phyloP scores from a whole-genome alignment of 2,888 invertebrate species.

The Julus scandinavius region DNA sequence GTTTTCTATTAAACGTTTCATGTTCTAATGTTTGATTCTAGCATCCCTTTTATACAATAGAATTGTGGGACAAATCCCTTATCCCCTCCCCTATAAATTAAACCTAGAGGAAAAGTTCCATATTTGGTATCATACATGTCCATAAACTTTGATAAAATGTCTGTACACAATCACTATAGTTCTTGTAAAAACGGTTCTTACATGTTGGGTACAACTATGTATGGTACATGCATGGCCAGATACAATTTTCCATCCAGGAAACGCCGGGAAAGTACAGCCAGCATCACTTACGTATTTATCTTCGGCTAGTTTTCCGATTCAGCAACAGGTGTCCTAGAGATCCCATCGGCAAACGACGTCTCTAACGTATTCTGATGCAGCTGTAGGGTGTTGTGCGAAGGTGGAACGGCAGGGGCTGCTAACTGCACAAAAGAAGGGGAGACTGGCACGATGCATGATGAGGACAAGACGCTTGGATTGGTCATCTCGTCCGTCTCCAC shows the following conservation, averaged over 20 bases:
- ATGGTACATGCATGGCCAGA: neutral
- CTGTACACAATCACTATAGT: too few species aligned
- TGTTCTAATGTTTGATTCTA: neutral
- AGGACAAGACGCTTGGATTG: constrained; percentile 12
- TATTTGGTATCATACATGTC: too few species aligned
- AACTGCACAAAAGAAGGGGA: neutral
- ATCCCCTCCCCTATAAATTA: too few species aligned
- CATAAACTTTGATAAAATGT: too few species aligned
- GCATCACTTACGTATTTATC: neutral
- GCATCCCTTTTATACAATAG: too few species aligned
- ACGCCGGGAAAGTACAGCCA: neutral
- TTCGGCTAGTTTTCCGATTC: constrained; percentile 1
- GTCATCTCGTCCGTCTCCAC: constrained; percentile 44
- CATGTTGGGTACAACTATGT: neutral
- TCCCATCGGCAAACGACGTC: constrained; percentile 33
- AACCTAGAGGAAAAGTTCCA: too few species aligned
- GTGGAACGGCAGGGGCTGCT: neutral
- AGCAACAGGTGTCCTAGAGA: neutral
- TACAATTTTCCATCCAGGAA: neutral
- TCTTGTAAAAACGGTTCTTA: neutral
- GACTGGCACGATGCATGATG: constrained; percentile 23
- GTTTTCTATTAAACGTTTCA: neutral
- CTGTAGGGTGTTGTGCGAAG: neutral
- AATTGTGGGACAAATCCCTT: too few species aligned
- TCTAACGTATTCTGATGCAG: neutral